These are phyloP conservation scores for Callospermophilus lateralis DNA, from an alignment of 2,113 vertebrate genomes.

Conservation along the genomic window DNA sequence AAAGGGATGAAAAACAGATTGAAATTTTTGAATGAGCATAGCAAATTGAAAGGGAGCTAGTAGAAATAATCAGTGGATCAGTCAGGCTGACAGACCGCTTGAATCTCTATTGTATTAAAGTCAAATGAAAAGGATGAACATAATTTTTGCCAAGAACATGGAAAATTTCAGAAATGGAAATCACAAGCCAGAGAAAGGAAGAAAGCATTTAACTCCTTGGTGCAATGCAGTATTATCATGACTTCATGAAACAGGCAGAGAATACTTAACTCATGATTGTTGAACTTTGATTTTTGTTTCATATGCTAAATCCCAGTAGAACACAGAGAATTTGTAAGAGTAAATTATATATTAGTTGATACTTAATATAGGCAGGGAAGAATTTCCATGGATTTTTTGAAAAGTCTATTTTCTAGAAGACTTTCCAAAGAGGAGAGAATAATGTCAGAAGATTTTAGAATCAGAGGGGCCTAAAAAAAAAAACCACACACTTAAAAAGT, in stretches of 20 bases:
- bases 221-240: neutral
- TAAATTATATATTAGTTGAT: neutral
- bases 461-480: too few species aligned
- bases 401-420: neutral
- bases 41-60: conserved; percentile 46
- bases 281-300: neutral
- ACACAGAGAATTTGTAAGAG: neutral
- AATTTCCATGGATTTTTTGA: neutral
- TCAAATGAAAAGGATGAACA: conserved; percentile 18
- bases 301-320: neutral
- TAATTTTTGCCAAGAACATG: conserved; percentile 8
- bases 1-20: conserved; percentile 70
- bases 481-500: neutral
- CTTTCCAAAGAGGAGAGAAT: neutral
- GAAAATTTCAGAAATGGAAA: conserved; percentile 2
- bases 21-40: conserved; percentile 38
- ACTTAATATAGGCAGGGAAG: neutral
- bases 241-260: neutral
- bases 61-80: conserved; percentile 40
- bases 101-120: conserved; percentile 44
- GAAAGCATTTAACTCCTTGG: neutral
- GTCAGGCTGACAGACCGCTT: neutral
- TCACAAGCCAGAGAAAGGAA: neutral
- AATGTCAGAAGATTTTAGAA: neutral
- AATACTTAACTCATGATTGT: neutral